These are phyloP conservation scores for Sebastes taczanowskii DNA, from an alignment of 2,797 vertebrate species.

Conservation along the genomic window DNA sequence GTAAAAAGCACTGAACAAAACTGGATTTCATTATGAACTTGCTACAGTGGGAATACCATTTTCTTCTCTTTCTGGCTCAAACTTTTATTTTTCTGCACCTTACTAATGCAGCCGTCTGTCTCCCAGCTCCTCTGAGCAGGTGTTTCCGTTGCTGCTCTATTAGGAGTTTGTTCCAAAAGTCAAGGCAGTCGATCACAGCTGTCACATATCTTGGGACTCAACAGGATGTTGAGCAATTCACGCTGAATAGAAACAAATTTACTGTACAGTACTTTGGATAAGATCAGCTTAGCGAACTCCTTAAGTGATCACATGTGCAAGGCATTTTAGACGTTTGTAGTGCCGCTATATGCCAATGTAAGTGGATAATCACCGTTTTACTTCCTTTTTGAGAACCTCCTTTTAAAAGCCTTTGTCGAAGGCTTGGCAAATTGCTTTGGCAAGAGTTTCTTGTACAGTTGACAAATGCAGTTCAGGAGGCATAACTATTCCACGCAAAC, in stretches of 20 bases:
- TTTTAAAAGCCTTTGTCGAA: background rate
- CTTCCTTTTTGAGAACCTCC: background rate
- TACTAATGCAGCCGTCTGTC: background rate
- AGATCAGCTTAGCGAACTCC: background rate
- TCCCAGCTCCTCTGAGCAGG: conserved; percentile 2
- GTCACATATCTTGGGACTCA: conserved; percentile 40
- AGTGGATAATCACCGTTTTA: background rate
- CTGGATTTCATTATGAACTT: background rate
- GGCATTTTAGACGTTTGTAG: background rate
- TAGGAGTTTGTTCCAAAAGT: conserved; percentile 43
- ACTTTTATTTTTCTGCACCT: conserved; percentile 8
- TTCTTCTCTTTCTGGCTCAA: background rate
- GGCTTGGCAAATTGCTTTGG: background rate
- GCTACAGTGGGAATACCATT: background rate
- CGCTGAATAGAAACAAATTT: conserved; percentile 16
- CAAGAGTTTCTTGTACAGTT: background rate
- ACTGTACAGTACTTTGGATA: conserved; percentile 4
- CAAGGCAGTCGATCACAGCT: conserved; percentile 48
- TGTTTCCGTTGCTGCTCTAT: conserved; percentile 20
- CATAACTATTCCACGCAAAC: background rate
- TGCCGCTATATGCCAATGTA: background rate
- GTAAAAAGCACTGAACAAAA: background rate
- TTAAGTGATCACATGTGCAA: conserved; percentile 31
- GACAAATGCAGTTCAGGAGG: background rate
- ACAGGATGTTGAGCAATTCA: conserved; percentile 56